These are phyloP conservation scores for Ophion obscuratus DNA, from an alignment of 2,888 invertebrate genomes.

Conservation along the genomic window DNA sequence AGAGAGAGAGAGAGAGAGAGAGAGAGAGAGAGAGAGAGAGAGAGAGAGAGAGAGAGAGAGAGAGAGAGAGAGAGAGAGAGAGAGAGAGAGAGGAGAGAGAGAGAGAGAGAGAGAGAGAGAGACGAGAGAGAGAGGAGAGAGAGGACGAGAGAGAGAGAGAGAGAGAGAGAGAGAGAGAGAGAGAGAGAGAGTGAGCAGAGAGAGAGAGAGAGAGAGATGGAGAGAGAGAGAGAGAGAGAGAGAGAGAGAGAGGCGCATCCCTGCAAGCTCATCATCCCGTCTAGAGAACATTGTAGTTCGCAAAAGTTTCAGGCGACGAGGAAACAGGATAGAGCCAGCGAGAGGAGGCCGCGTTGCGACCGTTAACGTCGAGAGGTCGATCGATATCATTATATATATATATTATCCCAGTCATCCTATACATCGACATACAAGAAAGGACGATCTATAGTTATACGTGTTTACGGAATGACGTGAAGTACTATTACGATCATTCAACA, in stretches of 20 bases:
- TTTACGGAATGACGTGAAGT: conserved; percentile 14
- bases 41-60: no score
- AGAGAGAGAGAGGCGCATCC: conserved; percentile 9
- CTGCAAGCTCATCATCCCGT: conserved; percentile 48
- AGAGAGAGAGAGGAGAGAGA: background rate
- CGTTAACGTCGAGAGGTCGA: conserved; percentile 31
- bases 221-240: background rate
- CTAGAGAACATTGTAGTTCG: conserved; percentile 47
- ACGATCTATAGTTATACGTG: conserved; percentile 1
- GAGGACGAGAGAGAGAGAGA: background rate
- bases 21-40: background rate
- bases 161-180: background rate
- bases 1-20: conserved; percentile 2
- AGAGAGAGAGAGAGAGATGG: background rate
- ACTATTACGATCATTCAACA: conserved; percentile 45
- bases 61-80: no score
- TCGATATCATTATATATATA: conserved; percentile 37
- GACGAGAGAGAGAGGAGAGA: no score
- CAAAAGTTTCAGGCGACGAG: conserved; percentile 44
- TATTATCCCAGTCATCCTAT: background rate
- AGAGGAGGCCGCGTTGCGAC: background rate
- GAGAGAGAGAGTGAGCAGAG: background rate
- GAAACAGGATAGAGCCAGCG: background rate
- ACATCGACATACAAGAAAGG: background rate
- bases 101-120: background rate